A percentile compares a stretch with the other conserved stretches of the same genome.
These are phyloP conservation scores for Drosophila gaucha DNA, from an alignment of 2,888 invertebrate genomes.

Conservation along the genomic window DNA sequence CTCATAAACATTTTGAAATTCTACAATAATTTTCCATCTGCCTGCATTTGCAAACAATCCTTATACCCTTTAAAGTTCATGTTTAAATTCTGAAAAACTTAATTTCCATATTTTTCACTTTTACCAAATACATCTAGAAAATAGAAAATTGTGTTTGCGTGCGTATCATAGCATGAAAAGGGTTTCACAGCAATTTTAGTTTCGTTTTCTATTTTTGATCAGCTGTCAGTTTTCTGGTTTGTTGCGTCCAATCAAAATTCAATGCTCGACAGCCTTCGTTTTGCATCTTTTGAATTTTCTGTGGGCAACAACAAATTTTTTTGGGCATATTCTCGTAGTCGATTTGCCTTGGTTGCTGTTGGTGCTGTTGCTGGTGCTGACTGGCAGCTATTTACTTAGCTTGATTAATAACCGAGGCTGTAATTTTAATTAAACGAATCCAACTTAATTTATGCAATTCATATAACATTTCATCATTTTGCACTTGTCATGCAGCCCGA, in stretches of 20 bases:
- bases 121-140: not conserved
- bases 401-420: slow-evolving; percentile 73
- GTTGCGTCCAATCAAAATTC: slow-evolving; percentile 75
- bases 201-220: slow-evolving; percentile 19
- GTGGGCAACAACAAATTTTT: slow-evolving; percentile 5
- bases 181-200: slow-evolving; percentile 9
- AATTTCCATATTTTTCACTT: not conserved
- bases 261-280: slow-evolving; percentile 53
- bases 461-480: slow-evolving; percentile 79
- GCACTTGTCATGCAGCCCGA: slow-evolving; percentile 73
- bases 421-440: slow-evolving; percentile 80
- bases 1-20: not conserved
- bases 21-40: not conserved
- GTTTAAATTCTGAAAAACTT: not conserved
- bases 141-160: slow-evolving; percentile 3
- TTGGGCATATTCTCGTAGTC: too few relatives aligned
- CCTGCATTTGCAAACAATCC: not conserved
- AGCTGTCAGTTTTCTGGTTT: slow-evolving; percentile 59
- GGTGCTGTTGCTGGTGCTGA: not conserved
- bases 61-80: not conserved
- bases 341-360: too few relatives aligned
- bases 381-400: slow-evolving; percentile 36
- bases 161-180: slow-evolving; percentile 23
- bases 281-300: slow-evolving; percentile 4
- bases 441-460: slow-evolving; percentile 81